Evolutionary conservation across 1,140 invertebrate genomes (phyloP), one percentile per base, ranked within the genome.

Genomic region (Choristoneura fumiferana): DNA sequence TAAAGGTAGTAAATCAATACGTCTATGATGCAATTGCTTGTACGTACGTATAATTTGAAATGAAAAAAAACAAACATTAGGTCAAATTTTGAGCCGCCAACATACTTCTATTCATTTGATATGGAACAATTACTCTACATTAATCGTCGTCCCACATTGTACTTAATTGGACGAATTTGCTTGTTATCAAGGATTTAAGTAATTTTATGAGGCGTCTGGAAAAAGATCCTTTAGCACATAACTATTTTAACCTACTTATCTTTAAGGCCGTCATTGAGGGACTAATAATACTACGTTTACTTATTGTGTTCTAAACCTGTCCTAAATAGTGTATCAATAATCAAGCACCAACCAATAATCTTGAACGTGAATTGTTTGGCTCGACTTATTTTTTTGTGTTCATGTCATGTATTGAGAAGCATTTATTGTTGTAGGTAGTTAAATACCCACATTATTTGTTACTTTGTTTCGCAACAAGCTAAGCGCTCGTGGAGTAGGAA

Each of bases 381-480:
- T 29, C 6, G 22, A 29, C 22, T 29, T 29, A 6, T 29, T 29
- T 29, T 29, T 29, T 29, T 29, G 22, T 29, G 22, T 3, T 3
- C 22, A 29, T 29, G 22, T n/a, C 22, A 3, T 29, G 22, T 29
- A 29, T 29, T 29, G 22, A 29, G 22, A 29, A 29, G 22, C 6
- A 6, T 29, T 29, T 29, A 29, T 29, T 6, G 22, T 6, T 29
- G 22, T 29, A n/a, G n/a, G n/a, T n/a, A 6, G 22, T 29, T 29
- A 29, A 29, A 29, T 49, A n/a, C 10, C n/a, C 17, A 29, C 18
- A 13, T 33, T 6, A 29, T 12, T 17, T 49, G 43, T 49, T 49
- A 49, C 17, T 49, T 49, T 49, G 22, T 33, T 49, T 49, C n/a
- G 43, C 43, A 49, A 49, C 43, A 29, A 3, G 18, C n/a, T n/a